A percentile compares a stretch with the other conserved stretches of the same genome.
Evolutionary conservation across 2,888 invertebrate species (phyloP).

Genomic region (Ormyrus labotus): DNA sequence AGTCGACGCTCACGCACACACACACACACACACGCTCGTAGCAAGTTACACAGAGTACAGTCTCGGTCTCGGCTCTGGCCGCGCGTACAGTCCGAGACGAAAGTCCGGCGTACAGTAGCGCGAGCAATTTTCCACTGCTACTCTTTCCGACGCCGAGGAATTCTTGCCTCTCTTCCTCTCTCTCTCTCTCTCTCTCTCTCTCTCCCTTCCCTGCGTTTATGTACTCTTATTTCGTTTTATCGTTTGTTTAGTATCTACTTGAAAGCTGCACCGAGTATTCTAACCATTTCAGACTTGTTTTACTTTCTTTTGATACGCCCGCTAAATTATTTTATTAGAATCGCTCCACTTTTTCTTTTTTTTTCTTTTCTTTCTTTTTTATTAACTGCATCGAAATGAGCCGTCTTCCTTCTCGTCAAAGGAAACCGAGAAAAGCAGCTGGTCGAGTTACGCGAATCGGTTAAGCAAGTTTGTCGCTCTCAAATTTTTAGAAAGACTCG

Average conservation of each 20-base stretch:
- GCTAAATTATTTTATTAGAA: conserved; percentile 37
- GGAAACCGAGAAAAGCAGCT: background rate
- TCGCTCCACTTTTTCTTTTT: background rate
- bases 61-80: background rate
- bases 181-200: background rate
- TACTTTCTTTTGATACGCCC: conserved; percentile 24
- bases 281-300: conserved; percentile 22
- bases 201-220: background rate
- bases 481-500: conserved; percentile 19
- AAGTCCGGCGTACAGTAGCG: conserved; percentile 52
- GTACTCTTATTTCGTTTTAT: conserved; percentile 46
- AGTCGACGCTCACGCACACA: background rate
- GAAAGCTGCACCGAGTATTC: conserved; percentile 14
- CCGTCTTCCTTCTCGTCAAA: too few relatives aligned
- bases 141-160: background rate
- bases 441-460: background rate
- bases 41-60: background rate
- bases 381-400: too few relatives aligned
- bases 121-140: conserved; percentile 43
- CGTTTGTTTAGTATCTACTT: conserved; percentile 47
- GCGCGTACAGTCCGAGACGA: conserved; percentile 43
- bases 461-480: conserved; percentile 12
- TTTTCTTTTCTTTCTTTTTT: too few relatives aligned
- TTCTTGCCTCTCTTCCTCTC: background rate
- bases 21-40: background rate